These are phyloP conservation scores for Oxytorus armatus DNA, from an alignment of 2,888 invertebrate genomes.

Conservation along the genomic window DNA sequence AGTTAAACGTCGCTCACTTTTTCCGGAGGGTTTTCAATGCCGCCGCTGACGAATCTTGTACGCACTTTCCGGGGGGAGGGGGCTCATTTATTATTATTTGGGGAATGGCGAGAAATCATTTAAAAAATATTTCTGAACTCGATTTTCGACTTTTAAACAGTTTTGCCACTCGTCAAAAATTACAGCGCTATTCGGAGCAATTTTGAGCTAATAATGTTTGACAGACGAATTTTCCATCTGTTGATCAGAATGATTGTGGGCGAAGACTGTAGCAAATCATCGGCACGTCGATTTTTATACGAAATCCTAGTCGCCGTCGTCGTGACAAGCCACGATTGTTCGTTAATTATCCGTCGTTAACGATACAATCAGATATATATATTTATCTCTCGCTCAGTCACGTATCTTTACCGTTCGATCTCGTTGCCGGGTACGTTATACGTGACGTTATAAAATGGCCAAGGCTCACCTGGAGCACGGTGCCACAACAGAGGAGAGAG, in stretches of 20 bases:
- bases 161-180: background rate
- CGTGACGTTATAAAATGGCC: constrained; percentile 22
- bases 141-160: too few relatives aligned
- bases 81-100: too few relatives aligned
- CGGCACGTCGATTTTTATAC: constrained; percentile 31
- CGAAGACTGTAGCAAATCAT: constrained; percentile 35
- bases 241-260: constrained; percentile 19
- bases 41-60: too few relatives aligned
- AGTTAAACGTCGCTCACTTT: too few relatives aligned
- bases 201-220: background rate
- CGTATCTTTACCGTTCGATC: constrained; percentile 42
- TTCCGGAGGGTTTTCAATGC: too few relatives aligned
- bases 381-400: constrained; percentile 23
- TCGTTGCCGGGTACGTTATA: background rate
- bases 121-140: too few relatives aligned
- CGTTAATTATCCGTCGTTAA: constrained; percentile 66
- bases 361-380: constrained; percentile 51
- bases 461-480: constrained; percentile 11
- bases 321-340: constrained; percentile 63
- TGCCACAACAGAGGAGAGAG: constrained; percentile 38
- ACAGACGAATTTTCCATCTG: constrained; percentile 21
- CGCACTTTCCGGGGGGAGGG: too few relatives aligned
- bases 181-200: background rate
- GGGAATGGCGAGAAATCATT: too few relatives aligned
- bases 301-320: constrained; percentile 14